Base-by-base conservation (phyloP, 2,113 vertebrate species). In the Hippocampus barbouri region DNA sequence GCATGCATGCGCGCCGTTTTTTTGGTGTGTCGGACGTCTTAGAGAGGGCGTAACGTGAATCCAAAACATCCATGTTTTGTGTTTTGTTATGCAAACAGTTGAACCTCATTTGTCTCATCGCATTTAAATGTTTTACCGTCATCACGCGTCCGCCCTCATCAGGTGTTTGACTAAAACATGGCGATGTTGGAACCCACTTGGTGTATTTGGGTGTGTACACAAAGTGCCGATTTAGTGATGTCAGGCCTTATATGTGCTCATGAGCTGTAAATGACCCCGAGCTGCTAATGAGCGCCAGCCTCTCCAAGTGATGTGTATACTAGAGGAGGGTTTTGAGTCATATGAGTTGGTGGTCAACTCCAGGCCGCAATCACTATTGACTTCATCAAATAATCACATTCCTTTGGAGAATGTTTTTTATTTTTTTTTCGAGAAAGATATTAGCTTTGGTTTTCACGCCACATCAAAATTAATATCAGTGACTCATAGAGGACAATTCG, bases 241-340 rank as follows among this genome's bases (percentile, higher is more conserved):
- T 72, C 41, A 34, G 68, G 23, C 67, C 43, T 54, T 14, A 41
- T 40, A n/a, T 83, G 62, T 85, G 79, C 81, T 78, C 68, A 81
- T 89, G 83, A 85, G 71, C 69, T 73, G 66, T 69, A 79, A 76
- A 75, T 82, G 83, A 83, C 79, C 77, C 34, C 76, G 77, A n/a
- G 53, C 21, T 56, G 53, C 53, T 56, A 23, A 56, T 23, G 53
- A 56, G 9, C 9, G 20, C 21, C 21, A 3, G 21, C 21, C 9
- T 56, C 53, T n/a, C 47, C 4, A 16, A 18, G 15, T 49, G 47
- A 49, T 18, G 15, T 54, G 8, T 5, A 53, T 8, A 8, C 20
- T 2, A 10, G 20, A 54, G 6, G 12, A 45, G 43, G 10, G 2
- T 14, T 7, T 51, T 20, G 7, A 14, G 47, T 51, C 8, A n/a